These are phyloP conservation scores for Notamacropus eugenii DNA, from an alignment of 2,797 vertebrate genomes.

Conservation along the genomic window DNA sequence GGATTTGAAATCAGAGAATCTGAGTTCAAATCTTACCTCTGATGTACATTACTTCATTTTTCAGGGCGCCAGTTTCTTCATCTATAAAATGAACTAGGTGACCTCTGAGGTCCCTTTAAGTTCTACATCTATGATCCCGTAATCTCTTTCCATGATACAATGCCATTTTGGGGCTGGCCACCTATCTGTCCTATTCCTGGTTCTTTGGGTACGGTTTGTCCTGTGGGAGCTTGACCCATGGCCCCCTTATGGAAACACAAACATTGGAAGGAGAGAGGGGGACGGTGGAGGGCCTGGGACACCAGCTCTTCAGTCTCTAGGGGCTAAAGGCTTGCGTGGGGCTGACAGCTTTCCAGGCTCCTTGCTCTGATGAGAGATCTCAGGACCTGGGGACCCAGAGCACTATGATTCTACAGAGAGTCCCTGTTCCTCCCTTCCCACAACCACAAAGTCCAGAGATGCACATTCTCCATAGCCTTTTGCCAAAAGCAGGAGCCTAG, in stretches of 20 bases:
- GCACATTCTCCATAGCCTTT: not conserved
- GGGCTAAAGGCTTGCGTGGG: not conserved
- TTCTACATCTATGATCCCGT: not conserved
- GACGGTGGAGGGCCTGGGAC: not conserved
- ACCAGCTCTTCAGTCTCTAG: not conserved
- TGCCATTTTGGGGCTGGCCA: not conserved
- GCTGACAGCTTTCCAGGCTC: not conserved
- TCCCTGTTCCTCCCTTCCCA: not conserved
- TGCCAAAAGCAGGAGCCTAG: not conserved
- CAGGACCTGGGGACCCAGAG: not conserved
- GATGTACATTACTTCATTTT: not conserved
- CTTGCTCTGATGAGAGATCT: not conserved
- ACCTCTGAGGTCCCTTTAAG: not conserved
- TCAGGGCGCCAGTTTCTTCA: not conserved
- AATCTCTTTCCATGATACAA: not conserved
- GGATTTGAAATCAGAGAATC: not conserved
- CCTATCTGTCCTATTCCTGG: not conserved
- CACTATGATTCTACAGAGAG: not conserved
- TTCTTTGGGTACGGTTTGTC: not conserved
- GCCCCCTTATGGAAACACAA: not conserved
- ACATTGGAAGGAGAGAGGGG: not conserved
- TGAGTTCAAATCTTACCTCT: not conserved
- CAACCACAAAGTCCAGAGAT: not conserved
- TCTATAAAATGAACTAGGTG: not conserved
- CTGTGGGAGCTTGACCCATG: not conserved